phyloP scores from a whole-genome alignment of 2,888 invertebrate species.

The Schizaphis graminum region DNA sequence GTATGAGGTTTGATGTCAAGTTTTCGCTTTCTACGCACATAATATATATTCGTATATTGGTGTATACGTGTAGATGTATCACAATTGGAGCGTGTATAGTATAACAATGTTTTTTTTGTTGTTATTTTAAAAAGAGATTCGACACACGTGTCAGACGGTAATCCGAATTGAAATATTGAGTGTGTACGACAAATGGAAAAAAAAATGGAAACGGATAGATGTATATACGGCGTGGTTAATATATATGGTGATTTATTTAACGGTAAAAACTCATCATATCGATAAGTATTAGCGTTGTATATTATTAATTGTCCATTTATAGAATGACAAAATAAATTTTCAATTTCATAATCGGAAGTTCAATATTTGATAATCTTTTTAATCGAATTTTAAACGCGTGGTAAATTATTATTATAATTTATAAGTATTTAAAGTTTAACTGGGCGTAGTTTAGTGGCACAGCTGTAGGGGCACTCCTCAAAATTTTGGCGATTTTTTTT shows the following conservation, averaged over 20 bases:
- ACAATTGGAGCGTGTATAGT: not conserved
- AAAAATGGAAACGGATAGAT: not conserved
- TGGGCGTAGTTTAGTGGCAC: not conserved
- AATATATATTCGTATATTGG: not conserved
- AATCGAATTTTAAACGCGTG: not conserved
- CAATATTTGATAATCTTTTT: not conserved
- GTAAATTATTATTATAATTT: not conserved
- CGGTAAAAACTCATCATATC: not conserved
- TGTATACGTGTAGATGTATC: not conserved
- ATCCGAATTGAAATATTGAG: constrained; percentile 54
- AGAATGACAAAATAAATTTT: not conserved
- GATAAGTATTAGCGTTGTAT: not conserved
- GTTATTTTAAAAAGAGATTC: constrained; percentile 25
- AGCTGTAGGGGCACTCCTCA: not conserved
- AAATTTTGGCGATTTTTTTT: not conserved
- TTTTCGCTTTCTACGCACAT: not conserved
- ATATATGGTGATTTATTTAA: not conserved
- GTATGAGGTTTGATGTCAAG: not conserved
- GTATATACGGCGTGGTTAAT: not conserved
- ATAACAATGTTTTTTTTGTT: not conserved
- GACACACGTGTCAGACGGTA: constrained; percentile 33
- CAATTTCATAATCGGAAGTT: not conserved
- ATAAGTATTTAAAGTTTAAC: not conserved
- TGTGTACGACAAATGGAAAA: not conserved
- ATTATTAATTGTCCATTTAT: not conserved